Evolutionary conservation across 2,797 vertebrate species (phyloP).

Genomic region (Todus mexicanus): DNA sequence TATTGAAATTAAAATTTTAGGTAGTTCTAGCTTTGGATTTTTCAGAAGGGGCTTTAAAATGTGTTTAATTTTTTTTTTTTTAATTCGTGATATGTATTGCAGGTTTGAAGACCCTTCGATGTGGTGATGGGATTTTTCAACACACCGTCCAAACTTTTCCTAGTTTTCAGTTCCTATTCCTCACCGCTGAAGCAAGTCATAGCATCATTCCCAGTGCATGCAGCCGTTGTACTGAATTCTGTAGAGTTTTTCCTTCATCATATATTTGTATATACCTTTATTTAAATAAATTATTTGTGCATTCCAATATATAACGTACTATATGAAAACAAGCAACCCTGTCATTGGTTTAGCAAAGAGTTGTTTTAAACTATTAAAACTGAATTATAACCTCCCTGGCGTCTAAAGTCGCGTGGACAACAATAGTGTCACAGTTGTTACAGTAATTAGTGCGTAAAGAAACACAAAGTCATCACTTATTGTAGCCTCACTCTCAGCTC

Average conservation of each 20-base stretch:
- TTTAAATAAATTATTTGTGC: constrained; percentile 83
- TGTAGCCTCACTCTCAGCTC: background rate
- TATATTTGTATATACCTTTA: constrained; percentile 81
- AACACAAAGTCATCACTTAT: background rate
- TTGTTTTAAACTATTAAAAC: constrained; percentile 77
- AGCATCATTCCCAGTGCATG: constrained; percentile 71
- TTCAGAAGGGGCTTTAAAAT: background rate
- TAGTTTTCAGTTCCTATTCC: constrained; percentile 64
- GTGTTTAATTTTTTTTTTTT: constrained; percentile 1
- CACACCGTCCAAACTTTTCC: constrained; percentile 53
- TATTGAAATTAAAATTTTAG: background rate
- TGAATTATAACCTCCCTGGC: constrained; percentile 23
- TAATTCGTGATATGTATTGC: constrained; percentile 55
- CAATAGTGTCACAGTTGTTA: constrained; percentile 6
- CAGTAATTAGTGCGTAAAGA: background rate
- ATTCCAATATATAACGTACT: constrained; percentile 72
- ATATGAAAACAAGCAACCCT: constrained; percentile 47
- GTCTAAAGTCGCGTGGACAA: constrained; percentile 14
- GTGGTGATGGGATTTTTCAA: constrained; percentile 84
- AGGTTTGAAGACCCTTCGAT: constrained; percentile 91
- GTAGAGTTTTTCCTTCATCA: constrained; percentile 64
- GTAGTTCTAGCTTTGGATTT: background rate
- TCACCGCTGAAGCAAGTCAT: constrained; percentile 56
- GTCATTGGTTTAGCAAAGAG: constrained; percentile 73
- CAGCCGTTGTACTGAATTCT: constrained; percentile 60